A percentile compares a stretch with the other conserved stretches of the same genome.
phyloP scores from a whole-genome alignment of 1,140 invertebrate genomes.

The Drosophila mauritiana region DNA sequence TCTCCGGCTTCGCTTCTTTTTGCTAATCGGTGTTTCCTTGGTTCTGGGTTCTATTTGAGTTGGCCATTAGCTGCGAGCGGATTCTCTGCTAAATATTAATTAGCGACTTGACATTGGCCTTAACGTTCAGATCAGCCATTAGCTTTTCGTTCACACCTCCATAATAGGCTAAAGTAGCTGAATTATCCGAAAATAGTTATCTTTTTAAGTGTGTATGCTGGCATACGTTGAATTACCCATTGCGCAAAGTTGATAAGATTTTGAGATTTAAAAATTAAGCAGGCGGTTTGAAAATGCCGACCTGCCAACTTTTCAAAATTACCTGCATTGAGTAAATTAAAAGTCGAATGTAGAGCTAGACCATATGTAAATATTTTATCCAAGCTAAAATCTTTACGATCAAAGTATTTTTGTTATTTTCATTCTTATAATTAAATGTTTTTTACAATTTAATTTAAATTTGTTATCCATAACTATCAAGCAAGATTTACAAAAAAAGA shows the following conservation, averaged over 20 bases:
- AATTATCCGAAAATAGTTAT: conserved; percentile 12
- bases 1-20: conserved; percentile 29
- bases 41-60: conserved; percentile 66
- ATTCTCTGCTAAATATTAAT: conserved; percentile 48
- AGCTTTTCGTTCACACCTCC: conserved; percentile 37
- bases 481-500: too few species aligned
- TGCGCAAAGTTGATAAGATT: background rate
- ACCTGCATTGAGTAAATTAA: background rate
- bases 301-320: background rate
- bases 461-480: too few species aligned
- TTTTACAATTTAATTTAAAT: too few species aligned
- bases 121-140: conserved; percentile 28
- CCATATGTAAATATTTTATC: too few species aligned
- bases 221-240: background rate
- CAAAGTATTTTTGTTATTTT: too few species aligned
- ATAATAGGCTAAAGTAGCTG: conserved; percentile 15
- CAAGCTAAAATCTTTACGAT: too few species aligned
- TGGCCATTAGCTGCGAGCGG: conserved; percentile 53
- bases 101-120: conserved; percentile 59
- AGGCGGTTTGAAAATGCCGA: background rate
- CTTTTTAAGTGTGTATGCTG: background rate
- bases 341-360: background rate
- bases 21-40: conserved; percentile 56
- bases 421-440: too few species aligned
- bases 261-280: background rate